These are phyloP conservation scores for cattle (Bos taurus) DNA, from an alignment of 2,113 vertebrate species.

Conservation along the genomic window DNA sequence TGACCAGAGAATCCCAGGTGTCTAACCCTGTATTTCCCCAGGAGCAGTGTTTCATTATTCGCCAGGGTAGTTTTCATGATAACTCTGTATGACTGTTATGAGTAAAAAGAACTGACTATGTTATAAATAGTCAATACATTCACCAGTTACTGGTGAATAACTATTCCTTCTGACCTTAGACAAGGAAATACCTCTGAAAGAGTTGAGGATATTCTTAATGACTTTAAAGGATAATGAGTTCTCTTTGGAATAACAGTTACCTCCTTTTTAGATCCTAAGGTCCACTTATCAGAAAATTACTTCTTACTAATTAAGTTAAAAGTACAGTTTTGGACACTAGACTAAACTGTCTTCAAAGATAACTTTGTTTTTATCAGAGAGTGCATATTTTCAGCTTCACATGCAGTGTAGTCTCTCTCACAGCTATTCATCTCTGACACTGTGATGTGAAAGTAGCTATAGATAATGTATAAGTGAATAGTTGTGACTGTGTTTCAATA, in stretches of 20 bases:
- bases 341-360: neutral
- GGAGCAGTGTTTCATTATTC: neutral
- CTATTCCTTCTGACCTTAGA: neutral
- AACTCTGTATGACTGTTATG: neutral
- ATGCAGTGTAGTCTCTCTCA: neutral
- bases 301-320: neutral
- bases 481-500: neutral
- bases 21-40: neutral
- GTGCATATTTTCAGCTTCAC: neutral
- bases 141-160: neutral
- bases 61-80: neutral
- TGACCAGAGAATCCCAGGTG: neutral
- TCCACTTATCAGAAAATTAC: neutral
- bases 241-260: neutral
- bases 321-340: neutral
- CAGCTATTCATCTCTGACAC: neutral
- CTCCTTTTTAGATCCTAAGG: neutral
- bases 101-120: neutral
- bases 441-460: neutral
- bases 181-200: neutral
- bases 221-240: neutral
- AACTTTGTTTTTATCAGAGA: constrained; percentile 2
- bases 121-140: neutral
- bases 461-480: neutral
- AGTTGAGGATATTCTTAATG: neutral